Evolutionary conservation across 2,113 vertebrate genomes (phyloP).

Genomic region (Camelus dromedarius): DNA sequence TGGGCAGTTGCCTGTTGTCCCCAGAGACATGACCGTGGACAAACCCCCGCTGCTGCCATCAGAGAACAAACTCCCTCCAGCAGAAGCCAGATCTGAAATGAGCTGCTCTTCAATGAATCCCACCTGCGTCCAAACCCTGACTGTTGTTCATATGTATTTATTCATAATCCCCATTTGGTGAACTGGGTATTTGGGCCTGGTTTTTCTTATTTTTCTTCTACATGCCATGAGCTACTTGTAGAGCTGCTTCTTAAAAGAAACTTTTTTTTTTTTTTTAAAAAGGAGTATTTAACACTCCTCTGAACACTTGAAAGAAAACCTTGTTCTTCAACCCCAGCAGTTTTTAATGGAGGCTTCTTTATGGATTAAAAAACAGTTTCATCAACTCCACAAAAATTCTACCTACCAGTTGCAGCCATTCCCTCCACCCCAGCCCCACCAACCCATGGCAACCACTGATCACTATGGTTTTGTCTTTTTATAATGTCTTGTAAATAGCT

Average conservation of each 20-base stretch:
- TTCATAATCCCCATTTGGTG: neutral
- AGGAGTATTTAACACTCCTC: neutral
- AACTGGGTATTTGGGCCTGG: neutral
- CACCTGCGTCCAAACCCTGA: neutral
- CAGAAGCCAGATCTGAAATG: neutral
- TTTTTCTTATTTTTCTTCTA: slow-evolving; percentile 24
- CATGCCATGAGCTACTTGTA: neutral
- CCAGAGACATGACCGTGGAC: neutral
- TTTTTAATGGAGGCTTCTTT: neutral
- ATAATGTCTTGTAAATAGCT: neutral
- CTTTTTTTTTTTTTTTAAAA: neutral
- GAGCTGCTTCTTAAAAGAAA: neutral
- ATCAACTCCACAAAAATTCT: neutral
- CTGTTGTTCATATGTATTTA: neutral
- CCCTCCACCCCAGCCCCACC: neutral
- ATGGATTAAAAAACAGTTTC: neutral
- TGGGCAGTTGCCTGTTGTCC: neutral
- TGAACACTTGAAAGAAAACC: neutral
- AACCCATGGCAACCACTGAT: neutral
- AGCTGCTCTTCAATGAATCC: neutral
- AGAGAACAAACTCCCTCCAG: slow-evolving; percentile 7
- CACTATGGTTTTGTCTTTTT: neutral
- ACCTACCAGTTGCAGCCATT: neutral
- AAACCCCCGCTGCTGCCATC: neutral
- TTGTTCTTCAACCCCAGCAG: neutral